phyloP scores from a whole-genome alignment of 2,113 vertebrate species.

The Syngnathoides biaculeatus region DNA sequence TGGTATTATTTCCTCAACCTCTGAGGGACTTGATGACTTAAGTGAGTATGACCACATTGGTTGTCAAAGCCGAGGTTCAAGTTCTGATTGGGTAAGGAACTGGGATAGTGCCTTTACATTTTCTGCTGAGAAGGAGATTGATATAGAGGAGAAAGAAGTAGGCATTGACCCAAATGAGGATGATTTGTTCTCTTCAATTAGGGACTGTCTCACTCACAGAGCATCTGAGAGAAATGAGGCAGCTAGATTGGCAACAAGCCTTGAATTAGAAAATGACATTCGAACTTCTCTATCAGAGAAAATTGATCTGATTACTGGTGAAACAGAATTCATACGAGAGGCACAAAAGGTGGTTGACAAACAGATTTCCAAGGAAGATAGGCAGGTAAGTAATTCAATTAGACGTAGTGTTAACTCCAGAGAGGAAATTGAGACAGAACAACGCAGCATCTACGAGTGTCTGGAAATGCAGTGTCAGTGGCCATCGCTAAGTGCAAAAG shows the following conservation, averaged over 20 bases:
- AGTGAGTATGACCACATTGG: slow-evolving; percentile 86
- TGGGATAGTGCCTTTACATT: slow-evolving; percentile 69
- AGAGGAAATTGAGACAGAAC: slow-evolving; percentile 63
- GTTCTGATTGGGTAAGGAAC: slow-evolving; percentile 87
- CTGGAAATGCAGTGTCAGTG: slow-evolving; percentile 70
- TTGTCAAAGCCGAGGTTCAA: slow-evolving; percentile 79
- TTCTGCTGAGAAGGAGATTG: slow-evolving; percentile 52
- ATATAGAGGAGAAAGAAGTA: slow-evolving; percentile 54
- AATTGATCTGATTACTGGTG: slow-evolving; percentile 29
- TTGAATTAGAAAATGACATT: slow-evolving; percentile 17
- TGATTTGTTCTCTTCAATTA: slow-evolving; percentile 88
- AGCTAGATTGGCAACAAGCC: slow-evolving; percentile 24
- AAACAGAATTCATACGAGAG: slow-evolving; percentile 34
- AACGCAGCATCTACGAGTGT: slow-evolving; percentile 72
- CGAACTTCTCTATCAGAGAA: slow-evolving; percentile 17
- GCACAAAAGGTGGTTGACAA: slow-evolving; percentile 34
- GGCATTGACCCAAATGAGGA: slow-evolving; percentile 82
- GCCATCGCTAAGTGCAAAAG: slow-evolving; percentile 42
- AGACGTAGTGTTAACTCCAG: slow-evolving; percentile 60
- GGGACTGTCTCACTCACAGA: slow-evolving; percentile 87
- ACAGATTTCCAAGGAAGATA: slow-evolving; percentile 60
- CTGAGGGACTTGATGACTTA: slow-evolving; percentile 86
- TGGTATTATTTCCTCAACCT: slow-evolving; percentile 67
- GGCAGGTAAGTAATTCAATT: slow-evolving; percentile 51
- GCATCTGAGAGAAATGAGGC: slow-evolving; percentile 55